A percentile compares a stretch with the other conserved stretches of the same genome.
These are phyloP conservation scores for Cinclus mexicanus DNA, from an alignment of 2,113 vertebrate genomes.

Conservation along the genomic window DNA sequence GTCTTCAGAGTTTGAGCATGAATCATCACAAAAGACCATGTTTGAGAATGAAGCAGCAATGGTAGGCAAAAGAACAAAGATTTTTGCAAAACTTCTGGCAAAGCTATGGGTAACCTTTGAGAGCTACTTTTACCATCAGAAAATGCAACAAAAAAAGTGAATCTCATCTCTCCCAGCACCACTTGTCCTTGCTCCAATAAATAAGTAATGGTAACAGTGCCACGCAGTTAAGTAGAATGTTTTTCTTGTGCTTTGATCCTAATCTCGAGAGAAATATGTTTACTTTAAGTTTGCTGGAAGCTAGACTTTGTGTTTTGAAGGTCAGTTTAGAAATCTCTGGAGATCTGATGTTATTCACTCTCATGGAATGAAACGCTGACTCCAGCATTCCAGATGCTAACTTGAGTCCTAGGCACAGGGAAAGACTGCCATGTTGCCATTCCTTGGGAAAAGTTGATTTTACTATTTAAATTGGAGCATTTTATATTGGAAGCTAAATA, in stretches of 20 bases:
- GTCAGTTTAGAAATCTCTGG: constrained; percentile 66
- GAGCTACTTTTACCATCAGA: neutral
- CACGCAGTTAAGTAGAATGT: constrained; percentile 56
- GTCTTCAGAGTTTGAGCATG: neutral
- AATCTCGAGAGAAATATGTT: constrained; percentile 67
- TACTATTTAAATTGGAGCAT: neutral
- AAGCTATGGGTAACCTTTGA: neutral
- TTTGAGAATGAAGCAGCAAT: neutral
- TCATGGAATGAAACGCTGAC: constrained; percentile 71
- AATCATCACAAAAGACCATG: neutral
- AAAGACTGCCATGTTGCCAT: neutral
- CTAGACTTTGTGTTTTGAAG: constrained; percentile 60
- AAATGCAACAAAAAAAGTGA: neutral
- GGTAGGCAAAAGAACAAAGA: neutral
- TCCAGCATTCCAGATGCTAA: constrained; percentile 55
- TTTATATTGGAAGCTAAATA: neutral
- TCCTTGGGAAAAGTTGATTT: constrained; percentile 31
- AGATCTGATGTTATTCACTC: constrained; percentile 57
- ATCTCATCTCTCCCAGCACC: neutral
- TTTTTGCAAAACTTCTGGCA: neutral
- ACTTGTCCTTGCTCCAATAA: neutral
- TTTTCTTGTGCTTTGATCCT: constrained; percentile 66
- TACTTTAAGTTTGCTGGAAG: constrained; percentile 68
- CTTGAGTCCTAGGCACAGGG: neutral
- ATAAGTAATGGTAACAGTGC: constrained; percentile 14